Conservation (phyloP, 2,888 invertebrate species). For the Epsilonema sp. region DNA sequence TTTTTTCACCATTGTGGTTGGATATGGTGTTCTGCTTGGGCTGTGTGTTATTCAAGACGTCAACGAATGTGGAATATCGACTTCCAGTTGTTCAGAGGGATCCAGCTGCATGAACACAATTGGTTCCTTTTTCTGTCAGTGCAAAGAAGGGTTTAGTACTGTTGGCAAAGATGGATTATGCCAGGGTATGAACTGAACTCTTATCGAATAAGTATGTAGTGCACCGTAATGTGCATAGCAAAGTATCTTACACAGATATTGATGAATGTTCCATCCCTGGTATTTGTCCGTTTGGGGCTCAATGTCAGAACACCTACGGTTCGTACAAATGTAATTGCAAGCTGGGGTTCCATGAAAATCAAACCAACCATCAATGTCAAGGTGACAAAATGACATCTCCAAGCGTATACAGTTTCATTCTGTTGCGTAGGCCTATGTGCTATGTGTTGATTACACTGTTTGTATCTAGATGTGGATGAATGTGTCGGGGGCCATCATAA, state of each 20-base stretch:
- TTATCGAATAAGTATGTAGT: background rate
- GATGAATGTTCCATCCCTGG: conserved; percentile 8
- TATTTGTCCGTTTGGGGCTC: conserved; percentile 2
- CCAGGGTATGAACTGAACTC: background rate
- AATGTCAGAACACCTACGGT: conserved; percentile 45
- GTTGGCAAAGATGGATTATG: no score
- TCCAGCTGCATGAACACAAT: background rate
- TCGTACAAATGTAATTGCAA: conserved; percentile 45
- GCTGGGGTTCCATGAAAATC: background rate
- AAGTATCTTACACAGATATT: conserved; percentile 8
- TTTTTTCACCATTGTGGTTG: background rate
- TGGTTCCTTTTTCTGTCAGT: background rate
- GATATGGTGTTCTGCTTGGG: no score
- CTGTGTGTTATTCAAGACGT: background rate
- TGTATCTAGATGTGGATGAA: no score
- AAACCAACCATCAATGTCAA: background rate
- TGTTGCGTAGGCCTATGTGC: no score
- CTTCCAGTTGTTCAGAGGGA: background rate
- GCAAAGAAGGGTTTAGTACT: background rate
- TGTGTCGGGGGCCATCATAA: background rate
- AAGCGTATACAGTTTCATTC: no score
- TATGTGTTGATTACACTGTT: no score
- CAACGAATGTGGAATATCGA: background rate
- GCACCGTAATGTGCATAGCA: background rate
- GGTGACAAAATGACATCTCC: no score